Evolutionary conservation across 2,888 invertebrate genomes (phyloP), one percentile per base, ranked within the genome.

Genomic region (Callinectes sapidus): DNA sequence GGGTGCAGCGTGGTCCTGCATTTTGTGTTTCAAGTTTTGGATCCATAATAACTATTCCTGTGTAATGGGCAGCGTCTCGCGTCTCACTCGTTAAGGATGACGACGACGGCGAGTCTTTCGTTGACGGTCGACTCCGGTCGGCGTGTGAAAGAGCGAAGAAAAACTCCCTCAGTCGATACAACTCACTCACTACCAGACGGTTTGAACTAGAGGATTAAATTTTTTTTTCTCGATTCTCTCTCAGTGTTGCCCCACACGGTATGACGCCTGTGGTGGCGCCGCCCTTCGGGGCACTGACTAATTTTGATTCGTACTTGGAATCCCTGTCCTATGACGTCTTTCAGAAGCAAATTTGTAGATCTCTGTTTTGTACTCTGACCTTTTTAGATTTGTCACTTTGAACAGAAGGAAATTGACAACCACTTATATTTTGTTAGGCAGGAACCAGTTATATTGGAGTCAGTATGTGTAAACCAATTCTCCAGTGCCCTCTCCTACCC

Each of bases 251-350:
- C 48, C 48, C 42, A 54, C 16, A 13, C 28, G 81, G 35, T 18
- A 35, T 35, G 81, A 81, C 81, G 81, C 91, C 55, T 55, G 89
- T 55, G 81, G 81, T 88, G 54, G 35, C 89, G 71, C 54, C n/a
- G 54, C 81, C 91, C 66, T 81, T 32, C 55, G 18, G 86, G 81
- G 35, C 81, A 35, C 13, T 2, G 81, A 81, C 35, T 32, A n/a
- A 81, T 81, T 81, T 81, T 35, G 32, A 35, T 81, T 35, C 81
- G 35, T 81, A 81, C 81, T 81, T 81, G 81, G 81, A 90, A 71
- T 87, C 87, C 87, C 90, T 92, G 90, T 90, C 92, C 88, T 90
- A 87, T 87, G 90, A 90, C 90, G 90, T 92, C 92, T 90, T 90
- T 92, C 87, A 90, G 87, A 87, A 77, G 87, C 66, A 77, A 90